Evolutionary conservation across 2,113 vertebrate species (phyloP), one percentile per base, ranked within the genome.

Genomic region (Pseudorectes ferrugineus): DNA sequence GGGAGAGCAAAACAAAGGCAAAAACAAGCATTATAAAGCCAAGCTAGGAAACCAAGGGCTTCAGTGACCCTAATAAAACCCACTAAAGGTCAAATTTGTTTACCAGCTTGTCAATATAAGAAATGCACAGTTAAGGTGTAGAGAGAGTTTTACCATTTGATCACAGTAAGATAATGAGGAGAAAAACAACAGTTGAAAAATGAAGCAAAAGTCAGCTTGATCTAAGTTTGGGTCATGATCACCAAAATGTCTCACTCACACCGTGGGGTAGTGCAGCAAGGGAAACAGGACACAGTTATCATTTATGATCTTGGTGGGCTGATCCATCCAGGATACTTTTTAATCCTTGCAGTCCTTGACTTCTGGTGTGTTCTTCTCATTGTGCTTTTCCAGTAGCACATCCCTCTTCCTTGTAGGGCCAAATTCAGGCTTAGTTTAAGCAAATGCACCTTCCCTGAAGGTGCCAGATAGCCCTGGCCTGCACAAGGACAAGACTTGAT

Each of bases 1-100:
- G 29, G 22, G 18, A 72, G 61, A 75, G 62, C 21, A 58, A 95
- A 96, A 63, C 17, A 58, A 91, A 91, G 59, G 68, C n/a, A 55
- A 70, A 85, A 88, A 48, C n/a, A 77, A 82, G 66, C 20, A 33
- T 42, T 42, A 73, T 13, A 72, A 83, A 93, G 21, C 28, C 57
- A 68, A 72, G 5, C 20, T 9, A 68, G 18, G 45, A 76, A 94
- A 61, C 21, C 1, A 1, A n/a, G 40, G 33, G 20, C 33, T 88
- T 78, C 54, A 20, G 8, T 20, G 14, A 68, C 33, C 43, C 57
- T 51, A 13, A 76, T 38, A 19, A 81, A 75, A 58, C 26, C 35
- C 7, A 31, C 17, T 62, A 58, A 75, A 75, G 25, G n/a, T 55
- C 33, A 63, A 36, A 67, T 33, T 58, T 85, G 6, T 70, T 83